Evolutionary conservation across 2,797 vertebrate genomes (phyloP).

Genomic region (Dermochelys coriacea): DNA sequence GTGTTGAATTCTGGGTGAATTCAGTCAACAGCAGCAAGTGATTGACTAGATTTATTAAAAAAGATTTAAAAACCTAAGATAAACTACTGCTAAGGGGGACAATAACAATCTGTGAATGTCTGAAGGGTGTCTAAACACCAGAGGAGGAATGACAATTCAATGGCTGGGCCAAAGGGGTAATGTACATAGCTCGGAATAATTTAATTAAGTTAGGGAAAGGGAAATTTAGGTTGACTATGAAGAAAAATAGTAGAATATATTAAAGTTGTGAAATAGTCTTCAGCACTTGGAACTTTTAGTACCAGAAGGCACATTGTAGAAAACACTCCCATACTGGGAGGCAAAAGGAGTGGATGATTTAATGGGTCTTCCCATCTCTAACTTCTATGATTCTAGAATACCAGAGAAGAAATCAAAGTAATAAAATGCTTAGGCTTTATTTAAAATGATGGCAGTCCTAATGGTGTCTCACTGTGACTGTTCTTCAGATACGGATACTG

Average conservation of each 20-base stretch:
- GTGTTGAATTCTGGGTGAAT: neutral
- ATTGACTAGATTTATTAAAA: neutral
- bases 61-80: neutral
- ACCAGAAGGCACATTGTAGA: neutral
- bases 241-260: neutral
- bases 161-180: neutral
- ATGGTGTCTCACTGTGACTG: neutral
- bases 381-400: conserved; percentile 3
- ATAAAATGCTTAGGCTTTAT: neutral
- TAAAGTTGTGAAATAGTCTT: neutral
- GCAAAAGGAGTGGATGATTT: neutral
- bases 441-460: neutral
- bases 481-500: neutral
- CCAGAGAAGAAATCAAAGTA: neutral
- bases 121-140: neutral
- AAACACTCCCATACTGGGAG: neutral
- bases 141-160: neutral
- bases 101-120: neutral
- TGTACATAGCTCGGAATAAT: neutral
- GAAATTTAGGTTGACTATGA: neutral
- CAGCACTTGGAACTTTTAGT: neutral
- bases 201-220: neutral
- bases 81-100: neutral
- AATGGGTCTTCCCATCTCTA: neutral
- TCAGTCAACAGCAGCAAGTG: neutral